Base-by-base conservation (phyloP, 2,113 vertebrate species). In the Apodemus speciosus region DNA sequence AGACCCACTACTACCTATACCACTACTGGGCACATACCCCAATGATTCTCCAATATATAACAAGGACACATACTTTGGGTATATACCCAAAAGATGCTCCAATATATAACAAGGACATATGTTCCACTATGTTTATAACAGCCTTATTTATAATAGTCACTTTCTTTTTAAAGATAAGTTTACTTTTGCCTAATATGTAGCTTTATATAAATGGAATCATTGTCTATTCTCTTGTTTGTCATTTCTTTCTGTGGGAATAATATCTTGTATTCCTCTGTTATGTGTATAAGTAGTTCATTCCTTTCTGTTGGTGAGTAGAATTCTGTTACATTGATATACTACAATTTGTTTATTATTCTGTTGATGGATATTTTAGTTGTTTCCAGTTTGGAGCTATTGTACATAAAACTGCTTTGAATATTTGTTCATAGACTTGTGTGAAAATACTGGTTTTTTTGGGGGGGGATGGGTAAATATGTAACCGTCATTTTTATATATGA, bases 361-460 rank as follows among this genome's bases (percentile, higher is more conserved):
- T 53, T 77, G 49, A 77, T 77, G 49, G 32, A n/a, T 77, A 35
- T 35, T 77, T 53, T 49, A n/a, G 21, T 53, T 53, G 30, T 77
- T 77, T 35, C 30, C 46, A 77, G 18, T 35, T 51, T 77, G 46
- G n/a, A n/a, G n/a, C n/a, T n/a, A n/a, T n/a, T n/a, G n/a, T n/a
- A n/a, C 46, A 35, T 56, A 91, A 77, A 66, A 40, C 15, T 58
- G 38, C 8, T 79, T n/a, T 68, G 35, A 85, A 92, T 14, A 62
- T 73, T 53, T 86, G 32, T 89, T 14, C 79, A 23, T 53, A 56
- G 5, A 20, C 72, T 3, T 60, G 20, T 84, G 62, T 85, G 38
- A 68, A 91, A 94, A 90, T 84, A 43, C 25, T 75, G 72, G n/a
- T n/a, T n/a, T 77, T 46, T 84, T 84, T 53, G n/a, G 60, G 46